These are phyloP conservation scores for Candoia aspera DNA, from an alignment of 2,113 vertebrate genomes.

Conservation along the genomic window DNA sequence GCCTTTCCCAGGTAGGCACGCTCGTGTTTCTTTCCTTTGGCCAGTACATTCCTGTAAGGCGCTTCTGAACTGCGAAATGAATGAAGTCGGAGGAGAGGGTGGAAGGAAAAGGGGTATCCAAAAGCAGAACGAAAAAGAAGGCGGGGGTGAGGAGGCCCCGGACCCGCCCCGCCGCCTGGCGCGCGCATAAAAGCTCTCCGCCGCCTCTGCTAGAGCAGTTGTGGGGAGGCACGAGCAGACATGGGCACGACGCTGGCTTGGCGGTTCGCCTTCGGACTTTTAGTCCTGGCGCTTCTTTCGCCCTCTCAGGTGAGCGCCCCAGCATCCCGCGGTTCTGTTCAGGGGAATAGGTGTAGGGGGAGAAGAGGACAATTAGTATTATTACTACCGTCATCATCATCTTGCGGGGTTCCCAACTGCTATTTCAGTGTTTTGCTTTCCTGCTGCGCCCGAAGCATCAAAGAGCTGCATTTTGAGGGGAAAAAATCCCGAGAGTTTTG, in stretches of 20 bases:
- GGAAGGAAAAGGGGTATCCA: not conserved
- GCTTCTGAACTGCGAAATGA: not conserved
- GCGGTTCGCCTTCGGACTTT: slow-evolving; percentile 73
- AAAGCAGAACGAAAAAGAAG: not conserved
- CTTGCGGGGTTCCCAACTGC: not conserved
- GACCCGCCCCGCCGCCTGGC: not conserved
- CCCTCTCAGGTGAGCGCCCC: slow-evolving; percentile 73
- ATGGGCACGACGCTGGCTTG: slow-evolving; percentile 70
- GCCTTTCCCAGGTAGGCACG: not conserved
- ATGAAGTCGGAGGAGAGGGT: not conserved
- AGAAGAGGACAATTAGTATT: not conserved
- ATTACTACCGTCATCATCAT: not conserved
- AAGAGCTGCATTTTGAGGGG: not conserved
- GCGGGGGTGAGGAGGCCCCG: not conserved
- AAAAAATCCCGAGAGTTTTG: not conserved
- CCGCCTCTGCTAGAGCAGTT: not conserved
- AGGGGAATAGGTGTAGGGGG: not conserved
- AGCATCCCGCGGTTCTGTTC: not conserved
- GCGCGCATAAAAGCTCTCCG: not conserved
- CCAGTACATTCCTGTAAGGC: not conserved
- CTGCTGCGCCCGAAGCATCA: not conserved
- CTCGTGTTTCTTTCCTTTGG: not conserved
- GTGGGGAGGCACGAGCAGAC: slow-evolving; percentile 36
- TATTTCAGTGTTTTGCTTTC: not conserved
- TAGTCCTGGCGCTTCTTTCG: slow-evolving; percentile 72